Evolutionary conservation across 2,113 vertebrate genomes (phyloP).

Genomic region (Nesoenas mayeri): DNA sequence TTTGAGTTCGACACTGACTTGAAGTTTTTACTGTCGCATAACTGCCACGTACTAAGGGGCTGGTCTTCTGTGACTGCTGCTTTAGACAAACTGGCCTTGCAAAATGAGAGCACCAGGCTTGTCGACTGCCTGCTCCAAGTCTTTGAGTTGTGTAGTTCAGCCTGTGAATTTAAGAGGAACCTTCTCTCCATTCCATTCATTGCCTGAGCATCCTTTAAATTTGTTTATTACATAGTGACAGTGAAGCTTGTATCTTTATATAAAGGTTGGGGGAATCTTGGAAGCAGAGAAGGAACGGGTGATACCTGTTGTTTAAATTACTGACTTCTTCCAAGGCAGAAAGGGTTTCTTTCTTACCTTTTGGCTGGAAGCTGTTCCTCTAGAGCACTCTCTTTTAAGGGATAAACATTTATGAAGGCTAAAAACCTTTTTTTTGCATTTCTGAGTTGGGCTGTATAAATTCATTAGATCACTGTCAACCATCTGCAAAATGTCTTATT

Average conservation of each 20-base stretch:
- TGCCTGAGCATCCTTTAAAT: neutral
- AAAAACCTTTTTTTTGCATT: neutral
- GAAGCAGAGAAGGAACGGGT: neutral
- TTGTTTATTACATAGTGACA: neutral
- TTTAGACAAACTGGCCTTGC: neutral
- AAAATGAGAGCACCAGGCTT: neutral
- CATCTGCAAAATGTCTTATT: neutral
- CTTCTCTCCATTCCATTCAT: neutral
- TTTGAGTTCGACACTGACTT: neutral
- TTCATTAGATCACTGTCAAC: neutral
- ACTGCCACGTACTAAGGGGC: neutral
- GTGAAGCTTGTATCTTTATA: neutral
- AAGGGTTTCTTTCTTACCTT: neutral
- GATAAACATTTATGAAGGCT: neutral
- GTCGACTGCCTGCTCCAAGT: neutral
- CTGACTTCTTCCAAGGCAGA: neutral
- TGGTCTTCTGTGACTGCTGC: neutral
- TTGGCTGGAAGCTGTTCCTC: neutral
- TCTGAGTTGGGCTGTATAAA: neutral
- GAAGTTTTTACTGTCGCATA: fast-evolving
- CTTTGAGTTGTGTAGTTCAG: neutral
- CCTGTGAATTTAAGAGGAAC: neutral
- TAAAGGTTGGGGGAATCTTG: neutral
- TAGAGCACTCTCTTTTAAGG: neutral
- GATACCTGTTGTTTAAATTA: neutral